Base-by-base conservation (phyloP, 2,888 invertebrate species). In the Melieria crassipennis region DNA sequence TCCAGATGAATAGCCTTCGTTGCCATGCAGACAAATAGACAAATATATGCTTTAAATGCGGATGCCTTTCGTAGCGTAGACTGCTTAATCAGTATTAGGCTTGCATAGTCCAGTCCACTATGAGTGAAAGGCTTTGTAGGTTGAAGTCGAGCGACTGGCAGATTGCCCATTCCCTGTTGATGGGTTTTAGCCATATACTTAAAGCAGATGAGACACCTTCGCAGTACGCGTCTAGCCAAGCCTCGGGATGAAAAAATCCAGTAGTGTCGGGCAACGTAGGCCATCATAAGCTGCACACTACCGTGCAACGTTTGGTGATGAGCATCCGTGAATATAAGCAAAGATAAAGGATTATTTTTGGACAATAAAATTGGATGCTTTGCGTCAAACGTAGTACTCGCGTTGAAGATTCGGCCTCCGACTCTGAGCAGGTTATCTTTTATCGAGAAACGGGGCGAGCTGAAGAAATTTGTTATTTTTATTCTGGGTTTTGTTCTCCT, bases 31-130 rank as follows among this genome's bases (percentile, higher is more conserved):
- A 75, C 65, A 57, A 76, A 78, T 16, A 76, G 58, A 11, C 73
- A 74, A 30, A 76, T 68, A 56, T 76, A 77, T 1, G 66, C 61
- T 64, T 77, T 77, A 4, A 56, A 42, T 4, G 55, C 62, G 11
- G 52, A n/a, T n/a, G 69, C 65, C 45, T 58, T 61, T 57, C 75
- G 50, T 13, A 65, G n/a, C 9, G 48, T 63, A 10, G 70, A 67
- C 52, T 75, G 77, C 10, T 76, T 75, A 4, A 78, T 64, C 1
- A 58, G 45, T 48, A 75, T 69, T 16, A 73, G 75, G 30, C 76
- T 74, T 30, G 72, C 75, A 46, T 73, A 75, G 65, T 78, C 78
- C 4, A 78, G 70, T 3, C 78, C 76, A 13, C 68, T 73, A 57
- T 71, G 63, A 7, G 65, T 64, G 52, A 78, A 77, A 30, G 76